Base-by-base conservation (phyloP, 2,113 vertebrate genomes). In the Aptenodytes patagonicus region DNA sequence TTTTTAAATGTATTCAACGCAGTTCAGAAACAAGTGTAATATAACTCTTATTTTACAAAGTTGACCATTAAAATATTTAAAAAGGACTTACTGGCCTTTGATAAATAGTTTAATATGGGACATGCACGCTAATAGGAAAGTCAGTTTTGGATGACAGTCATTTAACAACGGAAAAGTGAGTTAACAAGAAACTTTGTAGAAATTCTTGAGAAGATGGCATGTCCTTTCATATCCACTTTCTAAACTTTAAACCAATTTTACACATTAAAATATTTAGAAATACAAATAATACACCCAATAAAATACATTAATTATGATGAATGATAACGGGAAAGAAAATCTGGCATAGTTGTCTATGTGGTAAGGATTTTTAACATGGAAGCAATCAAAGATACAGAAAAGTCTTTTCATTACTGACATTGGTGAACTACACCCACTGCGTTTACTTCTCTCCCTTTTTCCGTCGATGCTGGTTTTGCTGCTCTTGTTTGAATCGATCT, bases 211-310 rank as follows among this genome's bases (percentile, higher is more conserved):
- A 92, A 93, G 32, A 85, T 32, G 8, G 26, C 40, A 64, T 21
- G 7, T 69, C 47, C 13, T 89, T 87, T 83, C 57, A 61, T 34
- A 81, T 12, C 31, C 36, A 65, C 44, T 93, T 82, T 32, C 40
- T 71, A 75, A 89, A 61, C 19, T 55, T 78, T 38, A 73, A 87
- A 64, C 3, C 3, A 38, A 54, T 83, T 78, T 86, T 76, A 79
- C 7, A 73, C 22, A 66, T 55, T 42, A 64, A 89, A 90, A 70
- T 77, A 73, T 17, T 97, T 98, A 99, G 75, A 99, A 99, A 98
- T 99, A 99, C 95, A 99, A 97, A 96, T 99, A 99, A 97, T 99
- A 99, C 55, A 98, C 99, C 99, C 99, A 99, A 95, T 99, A 99
- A 96, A 99, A 97, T 64, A 99, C 97, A 97, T 99, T 99, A 91